Conservation (phyloP, 2,888 invertebrate genomes). For the Gymnoscelis rufifasciata region DNA sequence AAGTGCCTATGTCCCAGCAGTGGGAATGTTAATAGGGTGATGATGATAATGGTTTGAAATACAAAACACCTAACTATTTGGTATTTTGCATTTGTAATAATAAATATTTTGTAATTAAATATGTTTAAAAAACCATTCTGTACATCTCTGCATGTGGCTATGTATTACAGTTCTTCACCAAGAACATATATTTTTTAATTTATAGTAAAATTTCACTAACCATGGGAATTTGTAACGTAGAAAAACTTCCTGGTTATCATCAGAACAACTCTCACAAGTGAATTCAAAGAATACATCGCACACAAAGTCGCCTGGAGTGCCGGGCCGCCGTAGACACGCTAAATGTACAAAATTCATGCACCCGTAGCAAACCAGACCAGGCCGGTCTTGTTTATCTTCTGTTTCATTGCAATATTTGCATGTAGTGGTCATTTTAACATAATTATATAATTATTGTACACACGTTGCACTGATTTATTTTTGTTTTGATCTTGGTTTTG, state of each 20-base stretch:
- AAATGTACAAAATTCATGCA: conserved; percentile 83
- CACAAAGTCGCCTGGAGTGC: conserved; percentile 84
- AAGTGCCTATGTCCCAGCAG: too few relatives aligned
- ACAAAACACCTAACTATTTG: too few relatives aligned
- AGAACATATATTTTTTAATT: too few relatives aligned
- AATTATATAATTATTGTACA: not conserved
- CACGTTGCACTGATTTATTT: not conserved
- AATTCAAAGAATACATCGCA: conserved; percentile 88
- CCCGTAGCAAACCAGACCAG: conserved; percentile 80
- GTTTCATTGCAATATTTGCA: conserved; percentile 81
- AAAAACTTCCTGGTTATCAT: conserved; percentile 77
- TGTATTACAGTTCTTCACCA: too few relatives aligned
- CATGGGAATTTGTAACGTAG: conserved; percentile 84
- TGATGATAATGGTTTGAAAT: too few relatives aligned
- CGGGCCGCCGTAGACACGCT: conserved; percentile 81
- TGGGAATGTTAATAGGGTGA: too few relatives aligned
- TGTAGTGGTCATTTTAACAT: conserved; percentile 28
- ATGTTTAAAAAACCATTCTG: too few relatives aligned
- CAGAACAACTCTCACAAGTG: conserved; percentile 83
- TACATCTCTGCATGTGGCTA: too few relatives aligned
- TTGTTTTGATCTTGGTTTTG: conserved; percentile 2
- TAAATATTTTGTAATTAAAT: too few relatives aligned
- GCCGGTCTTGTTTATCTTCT: conserved; percentile 75
- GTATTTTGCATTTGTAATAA: too few relatives aligned
- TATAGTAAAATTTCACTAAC: too few relatives aligned